Evolutionary conservation across 2,113 vertebrate genomes (phyloP).

Genomic region (Melanerpes formicivorus): DNA sequence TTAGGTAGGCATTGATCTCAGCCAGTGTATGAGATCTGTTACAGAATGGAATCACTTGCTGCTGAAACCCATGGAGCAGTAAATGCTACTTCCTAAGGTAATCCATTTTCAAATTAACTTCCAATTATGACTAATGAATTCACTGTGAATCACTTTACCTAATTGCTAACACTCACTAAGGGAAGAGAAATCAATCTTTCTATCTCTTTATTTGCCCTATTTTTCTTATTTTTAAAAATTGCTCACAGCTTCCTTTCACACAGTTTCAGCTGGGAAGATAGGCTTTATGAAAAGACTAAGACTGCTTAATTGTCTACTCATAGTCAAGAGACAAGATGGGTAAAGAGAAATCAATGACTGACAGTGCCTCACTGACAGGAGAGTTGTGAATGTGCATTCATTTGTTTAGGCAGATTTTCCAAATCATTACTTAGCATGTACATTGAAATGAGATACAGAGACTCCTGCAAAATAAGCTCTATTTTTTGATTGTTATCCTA

Average conservation of each 20-base stretch:
- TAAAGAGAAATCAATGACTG: neutral
- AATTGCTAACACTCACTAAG: slow-evolving; percentile 59
- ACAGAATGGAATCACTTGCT: slow-evolving; percentile 66
- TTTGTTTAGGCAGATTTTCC: neutral
- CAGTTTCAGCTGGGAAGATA: slow-evolving; percentile 13
- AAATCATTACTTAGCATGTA: neutral
- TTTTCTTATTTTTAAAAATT: neutral
- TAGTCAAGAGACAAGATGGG: neutral
- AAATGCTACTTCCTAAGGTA: slow-evolving; percentile 74
- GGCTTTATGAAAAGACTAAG: slow-evolving; percentile 24
- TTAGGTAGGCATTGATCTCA: slow-evolving; percentile 80
- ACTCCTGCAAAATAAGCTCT: neutral
- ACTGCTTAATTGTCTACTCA: slow-evolving; percentile 8
- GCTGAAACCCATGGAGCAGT: slow-evolving; percentile 69
- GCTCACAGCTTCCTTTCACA: slow-evolving; percentile 13
- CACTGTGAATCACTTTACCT: slow-evolving; percentile 73
- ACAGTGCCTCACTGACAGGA: neutral
- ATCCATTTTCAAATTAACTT: slow-evolving; percentile 81
- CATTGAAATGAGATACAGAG: neutral
- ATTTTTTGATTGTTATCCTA: neutral
- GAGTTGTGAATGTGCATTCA: neutral
- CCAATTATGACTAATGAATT: slow-evolving; percentile 78
- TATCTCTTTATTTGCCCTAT: neutral
- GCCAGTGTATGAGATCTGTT: slow-evolving; percentile 74
- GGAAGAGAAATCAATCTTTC: slow-evolving; percentile 52